Base-by-base conservation (phyloP, 1,140 invertebrate genomes). In the Oedothorax gibbosus region DNA sequence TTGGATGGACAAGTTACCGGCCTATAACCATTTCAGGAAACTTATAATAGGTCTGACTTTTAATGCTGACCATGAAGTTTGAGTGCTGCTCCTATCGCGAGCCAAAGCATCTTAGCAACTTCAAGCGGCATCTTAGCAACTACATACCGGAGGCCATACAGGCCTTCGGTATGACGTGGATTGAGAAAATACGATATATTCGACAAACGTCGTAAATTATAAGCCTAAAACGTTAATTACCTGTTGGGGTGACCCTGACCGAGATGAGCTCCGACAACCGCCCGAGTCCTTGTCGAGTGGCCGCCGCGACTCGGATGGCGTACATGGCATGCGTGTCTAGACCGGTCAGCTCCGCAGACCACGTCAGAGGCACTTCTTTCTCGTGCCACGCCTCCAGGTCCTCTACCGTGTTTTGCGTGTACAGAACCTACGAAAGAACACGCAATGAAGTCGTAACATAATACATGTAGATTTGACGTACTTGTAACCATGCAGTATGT, bases 291-390 rank as follows among this genome's bases (percentile, higher is more conserved):
- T 91, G 83, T 86, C 94, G 93, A 21, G 95, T 96, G 84, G 93
- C 92, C 0, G 96, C 96, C 51, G 96, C 96, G 0, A 99, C 96
- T 4, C 96, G 95, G 75, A 99, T 94, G 7, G 96, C 96, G 90
- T 99, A 99, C 87, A 96, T 94, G 4, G 96, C 95, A 89, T 95
- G 95, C 87, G 95, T 95, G 88, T 98, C 96, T 50, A 99, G 91
- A 89, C 96, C 97, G 1, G 95, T 93, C 53, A 99, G 91, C 89
- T 98, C 96, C 1, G 95, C 95, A 0, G 96, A 97, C 89, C 96
- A 95, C 0, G 96, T 98, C 3, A 97, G 90, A 11, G 94, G 93
- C 15, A 98, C 95, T 8, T 92, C 92, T 89, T 96, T 96, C 35
- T 95, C 94, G 87, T 95, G 94, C 96, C 97, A 98, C 87, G 95